Evolutionary conservation across 2,888 invertebrate genomes (phyloP).

Genomic region (Apamea monoglypha): DNA sequence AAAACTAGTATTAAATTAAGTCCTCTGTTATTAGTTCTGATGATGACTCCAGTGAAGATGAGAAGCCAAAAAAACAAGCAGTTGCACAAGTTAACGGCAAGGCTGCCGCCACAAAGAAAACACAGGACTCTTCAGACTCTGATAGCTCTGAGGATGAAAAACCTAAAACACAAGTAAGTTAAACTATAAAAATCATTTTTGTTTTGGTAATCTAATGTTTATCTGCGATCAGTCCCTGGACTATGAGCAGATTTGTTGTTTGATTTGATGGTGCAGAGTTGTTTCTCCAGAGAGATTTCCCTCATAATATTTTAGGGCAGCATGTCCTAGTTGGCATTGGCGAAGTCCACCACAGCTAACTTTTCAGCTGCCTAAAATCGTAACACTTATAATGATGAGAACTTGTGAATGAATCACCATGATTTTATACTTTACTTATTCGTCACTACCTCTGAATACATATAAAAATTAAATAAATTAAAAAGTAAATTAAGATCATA

Average conservation of each 20-base stretch:
- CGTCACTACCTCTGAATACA: constrained; percentile 86
- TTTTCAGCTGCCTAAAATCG: too few relatives aligned
- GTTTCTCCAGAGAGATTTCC: too few relatives aligned
- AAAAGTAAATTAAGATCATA: background rate
- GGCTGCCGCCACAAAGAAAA: constrained; percentile 76
- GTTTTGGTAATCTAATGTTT: background rate
- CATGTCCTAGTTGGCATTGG: too few relatives aligned
- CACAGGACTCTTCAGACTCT: constrained; percentile 82
- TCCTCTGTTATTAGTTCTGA: constrained; percentile 47
- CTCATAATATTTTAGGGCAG: too few relatives aligned
- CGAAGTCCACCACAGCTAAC: too few relatives aligned
- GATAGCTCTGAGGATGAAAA: constrained; percentile 85
- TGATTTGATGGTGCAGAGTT: too few relatives aligned
- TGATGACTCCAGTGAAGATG: constrained; percentile 78
- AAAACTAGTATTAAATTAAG: background rate
- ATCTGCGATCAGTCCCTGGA: too few relatives aligned
- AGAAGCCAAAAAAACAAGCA: constrained; percentile 73
- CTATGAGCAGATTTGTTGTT: too few relatives aligned
- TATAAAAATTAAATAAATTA: background rate
- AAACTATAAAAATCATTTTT: background rate
- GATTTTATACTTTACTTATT: constrained; percentile 74
- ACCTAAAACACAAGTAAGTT: constrained; percentile 72
- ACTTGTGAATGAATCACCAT: constrained; percentile 71
- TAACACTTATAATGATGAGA: constrained; percentile 76
- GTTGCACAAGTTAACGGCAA: constrained; percentile 78